Percentiles rank a stretch among this genome's conserved stretches.
Evolutionary conservation across 1,140 invertebrate genomes (phyloP).

Genomic region (Euwallacea fornicatus): DNA sequence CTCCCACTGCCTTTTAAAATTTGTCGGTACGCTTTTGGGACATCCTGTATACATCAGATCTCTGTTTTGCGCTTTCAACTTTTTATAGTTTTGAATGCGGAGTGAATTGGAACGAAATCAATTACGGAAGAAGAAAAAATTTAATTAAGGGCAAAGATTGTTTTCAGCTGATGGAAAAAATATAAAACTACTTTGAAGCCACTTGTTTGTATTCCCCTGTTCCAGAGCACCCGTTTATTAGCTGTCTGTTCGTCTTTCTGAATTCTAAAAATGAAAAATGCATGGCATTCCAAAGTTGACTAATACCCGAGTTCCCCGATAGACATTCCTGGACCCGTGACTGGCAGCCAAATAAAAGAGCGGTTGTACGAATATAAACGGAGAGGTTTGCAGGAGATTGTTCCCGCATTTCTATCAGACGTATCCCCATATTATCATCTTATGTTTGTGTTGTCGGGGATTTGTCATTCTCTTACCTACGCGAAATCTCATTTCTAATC

Average conservation of each 20-base stretch:
- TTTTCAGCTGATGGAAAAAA: too few species aligned
- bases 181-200: too few species aligned
- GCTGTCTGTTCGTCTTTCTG: neutral
- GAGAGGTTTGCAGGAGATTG: neutral
- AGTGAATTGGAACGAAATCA: too few species aligned
- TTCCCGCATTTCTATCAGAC: neutral
- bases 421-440: neutral
- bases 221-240: neutral
- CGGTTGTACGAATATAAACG: neutral
- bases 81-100: too few species aligned
- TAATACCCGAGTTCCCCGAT: conserved; percentile 19
- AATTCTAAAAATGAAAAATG: conserved; percentile 21
- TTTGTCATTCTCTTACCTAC: neutral
- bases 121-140: too few species aligned
- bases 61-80: too few species aligned
- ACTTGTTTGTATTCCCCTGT: too few species aligned
- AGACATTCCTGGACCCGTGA: conserved; percentile 14
- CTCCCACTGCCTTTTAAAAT: too few species aligned
- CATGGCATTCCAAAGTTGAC: conserved; percentile 17
- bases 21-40: too few species aligned
- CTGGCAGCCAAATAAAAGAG: conserved; percentile 15
- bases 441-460: neutral
- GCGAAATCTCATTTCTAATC: neutral
- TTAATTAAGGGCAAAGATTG: too few species aligned
- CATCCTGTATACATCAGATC: too few species aligned